Base-by-base conservation (phyloP, 2,113 vertebrate genomes). In the Peromyscus maniculatus region DNA sequence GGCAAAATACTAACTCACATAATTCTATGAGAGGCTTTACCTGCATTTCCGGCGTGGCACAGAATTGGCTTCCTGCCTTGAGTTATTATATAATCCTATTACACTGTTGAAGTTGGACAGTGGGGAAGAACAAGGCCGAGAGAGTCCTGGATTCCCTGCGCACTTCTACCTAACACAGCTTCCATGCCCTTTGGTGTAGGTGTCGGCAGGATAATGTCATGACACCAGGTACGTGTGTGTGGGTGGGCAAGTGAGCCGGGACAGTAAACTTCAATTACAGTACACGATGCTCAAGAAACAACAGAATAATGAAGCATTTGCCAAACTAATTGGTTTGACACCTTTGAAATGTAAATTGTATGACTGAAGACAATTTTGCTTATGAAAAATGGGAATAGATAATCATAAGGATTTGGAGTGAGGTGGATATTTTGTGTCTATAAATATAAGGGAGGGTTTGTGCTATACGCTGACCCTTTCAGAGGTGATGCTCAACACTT, bases 31-130 rank as follows among this genome's bases (percentile, higher is more conserved):
- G 95, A 87, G 95, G 31, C 77, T 74, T 97, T 74, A 93, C 97
- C 89, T 93, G 93, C 46, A 77, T 74, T 97, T 98, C 95, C 28
- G 49, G 87, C 39, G 43, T 64, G n/a, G 49, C 74, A 79, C 92
- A 88, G 94, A 94, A 95, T 92, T 97, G 95, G 64, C 82, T 98
- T 97, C 96, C 95, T 96, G 92, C 33, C 64, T 64, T 49, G 43
- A 95, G 93, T 96, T 93, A 97, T 97, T 96, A 95, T 92, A 39
- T 96, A 96, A 98, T 97, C 94, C 94, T 78, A 97, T 97, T 96
- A 97, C 93, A 93, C 87, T 93, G 91, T 97, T 94, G 97, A 96
- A 95, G 93, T 87, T 89, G 82, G 93, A 72, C 69, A 80, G 79
- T 90, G 79, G 83, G 39, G 87, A 49, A 95, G 87, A 96, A 49